These are phyloP conservation scores for Microhierax caerulescens DNA, from an alignment of 2,797 vertebrate genomes.

Conservation along the genomic window DNA sequence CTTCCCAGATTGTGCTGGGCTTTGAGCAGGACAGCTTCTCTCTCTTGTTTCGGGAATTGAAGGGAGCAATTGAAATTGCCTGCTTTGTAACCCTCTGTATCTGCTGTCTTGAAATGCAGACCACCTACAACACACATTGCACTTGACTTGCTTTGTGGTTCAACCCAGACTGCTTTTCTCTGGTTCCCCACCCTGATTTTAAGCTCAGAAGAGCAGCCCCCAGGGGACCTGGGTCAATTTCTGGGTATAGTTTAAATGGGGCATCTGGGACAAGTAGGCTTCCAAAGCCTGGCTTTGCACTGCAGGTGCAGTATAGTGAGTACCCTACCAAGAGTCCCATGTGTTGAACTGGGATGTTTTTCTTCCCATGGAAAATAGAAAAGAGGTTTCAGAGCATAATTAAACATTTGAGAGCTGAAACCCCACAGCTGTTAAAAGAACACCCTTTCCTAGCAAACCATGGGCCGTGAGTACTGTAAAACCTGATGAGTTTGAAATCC, in stretches of 20 bases:
- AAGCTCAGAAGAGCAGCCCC: not conserved
- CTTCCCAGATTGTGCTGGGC: not conserved
- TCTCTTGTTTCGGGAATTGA: fast-evolving
- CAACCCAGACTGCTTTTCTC: not conserved
- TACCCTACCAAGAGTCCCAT: not conserved
- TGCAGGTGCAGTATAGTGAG: no score
- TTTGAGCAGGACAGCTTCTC: not conserved
- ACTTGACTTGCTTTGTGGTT: not conserved
- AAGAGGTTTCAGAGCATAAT: not conserved
- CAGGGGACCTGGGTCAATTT: not conserved
- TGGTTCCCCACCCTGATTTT: not conserved
- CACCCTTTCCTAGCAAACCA: not conserved
- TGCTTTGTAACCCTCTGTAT: not conserved
- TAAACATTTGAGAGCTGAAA: not conserved
- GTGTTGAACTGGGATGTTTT: not conserved
- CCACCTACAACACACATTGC: no score
- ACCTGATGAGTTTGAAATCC: not conserved
- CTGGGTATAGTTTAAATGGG: not conserved
- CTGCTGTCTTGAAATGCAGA: not conserved
- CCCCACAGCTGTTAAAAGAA: not conserved
- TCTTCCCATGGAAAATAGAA: not conserved
- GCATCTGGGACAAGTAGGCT: not conserved
- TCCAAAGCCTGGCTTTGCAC: not conserved
- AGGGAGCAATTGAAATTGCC: not conserved
- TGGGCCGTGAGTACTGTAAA: not conserved